phyloP scores from a whole-genome alignment of 2,797 vertebrate species.

The Coendou prehensilis region DNA sequence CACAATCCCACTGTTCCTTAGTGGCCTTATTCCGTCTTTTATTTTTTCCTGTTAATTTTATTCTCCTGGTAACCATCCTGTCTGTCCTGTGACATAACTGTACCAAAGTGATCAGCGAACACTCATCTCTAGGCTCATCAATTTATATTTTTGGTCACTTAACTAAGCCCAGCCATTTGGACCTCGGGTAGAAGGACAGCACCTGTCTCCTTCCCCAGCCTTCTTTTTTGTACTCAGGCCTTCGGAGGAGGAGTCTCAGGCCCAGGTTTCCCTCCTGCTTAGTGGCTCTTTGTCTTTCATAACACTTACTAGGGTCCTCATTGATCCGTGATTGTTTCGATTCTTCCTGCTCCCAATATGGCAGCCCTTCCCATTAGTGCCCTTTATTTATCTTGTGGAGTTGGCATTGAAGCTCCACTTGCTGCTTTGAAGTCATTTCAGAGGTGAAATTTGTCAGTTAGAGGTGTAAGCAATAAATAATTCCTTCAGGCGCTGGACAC shows the following conservation, averaged over 20 bases:
- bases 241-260: not conserved
- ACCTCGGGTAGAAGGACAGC: not conserved
- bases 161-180: not conserved
- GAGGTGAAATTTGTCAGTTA: slow-evolving; percentile 65
- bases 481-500: not conserved
- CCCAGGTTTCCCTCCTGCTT: not conserved
- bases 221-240: not conserved
- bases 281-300: not conserved
- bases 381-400: slow-evolving; percentile 10
- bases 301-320: not conserved
- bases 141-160: not conserved
- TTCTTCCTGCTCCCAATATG: not conserved
- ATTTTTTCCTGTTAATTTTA: not conserved
- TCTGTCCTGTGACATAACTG: not conserved
- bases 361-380: not conserved
- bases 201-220: accelerated
- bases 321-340: not conserved
- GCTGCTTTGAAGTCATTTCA: slow-evolving; percentile 64
- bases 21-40: not conserved
- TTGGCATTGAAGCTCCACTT: not conserved
- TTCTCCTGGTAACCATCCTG: not conserved
- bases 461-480: not conserved
- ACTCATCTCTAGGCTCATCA: not conserved
- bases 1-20: not conserved
- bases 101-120: not conserved